These are phyloP conservation scores for Equus quagga DNA, from an alignment of 2,113 vertebrate species.

Conservation along the genomic window DNA sequence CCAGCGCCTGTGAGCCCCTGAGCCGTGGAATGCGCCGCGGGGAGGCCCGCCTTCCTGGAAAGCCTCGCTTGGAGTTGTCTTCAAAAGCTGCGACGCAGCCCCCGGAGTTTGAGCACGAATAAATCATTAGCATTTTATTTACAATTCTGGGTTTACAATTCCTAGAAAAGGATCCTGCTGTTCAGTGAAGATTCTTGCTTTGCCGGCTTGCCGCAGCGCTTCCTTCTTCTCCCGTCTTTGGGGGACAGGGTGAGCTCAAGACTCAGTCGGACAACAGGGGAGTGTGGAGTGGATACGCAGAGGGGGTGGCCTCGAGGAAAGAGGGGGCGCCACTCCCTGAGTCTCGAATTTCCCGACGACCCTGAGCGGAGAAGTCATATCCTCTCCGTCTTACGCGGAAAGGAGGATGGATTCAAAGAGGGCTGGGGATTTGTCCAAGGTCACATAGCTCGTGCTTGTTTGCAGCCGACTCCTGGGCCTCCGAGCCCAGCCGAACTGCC, in stretches of 20 bases:
- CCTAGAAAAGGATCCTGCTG: slow-evolving; percentile 81
- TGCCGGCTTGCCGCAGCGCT: slow-evolving; percentile 1
- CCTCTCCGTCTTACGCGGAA: not conserved
- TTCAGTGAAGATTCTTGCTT: slow-evolving; percentile 68
- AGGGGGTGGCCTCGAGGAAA: not conserved
- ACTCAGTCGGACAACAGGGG: not conserved
- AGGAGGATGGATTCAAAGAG: not conserved
- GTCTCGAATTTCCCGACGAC: not conserved
- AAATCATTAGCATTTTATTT: slow-evolving; percentile 86
- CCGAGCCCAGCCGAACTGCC: not conserved
- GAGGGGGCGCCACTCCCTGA: not conserved
- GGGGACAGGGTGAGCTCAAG: not conserved
- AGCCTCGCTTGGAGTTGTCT: slow-evolving; percentile 72
- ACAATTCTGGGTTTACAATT: slow-evolving; percentile 82
- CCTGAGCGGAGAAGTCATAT: not conserved
- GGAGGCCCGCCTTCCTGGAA: slow-evolving; percentile 79
- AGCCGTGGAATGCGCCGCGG: slow-evolving; percentile 17
- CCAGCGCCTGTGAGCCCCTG: not conserved
- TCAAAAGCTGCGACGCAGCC: slow-evolving; percentile 77
- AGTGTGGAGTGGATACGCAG: not conserved
- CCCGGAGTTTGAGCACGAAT: slow-evolving; percentile 81
- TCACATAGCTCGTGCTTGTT: not conserved
- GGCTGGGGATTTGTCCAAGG: not conserved
- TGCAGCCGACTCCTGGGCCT: not conserved
- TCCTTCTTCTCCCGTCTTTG: not conserved